Base-by-base conservation (phyloP, 1,140 invertebrate species). In the Chironomus tepperi region DNA sequence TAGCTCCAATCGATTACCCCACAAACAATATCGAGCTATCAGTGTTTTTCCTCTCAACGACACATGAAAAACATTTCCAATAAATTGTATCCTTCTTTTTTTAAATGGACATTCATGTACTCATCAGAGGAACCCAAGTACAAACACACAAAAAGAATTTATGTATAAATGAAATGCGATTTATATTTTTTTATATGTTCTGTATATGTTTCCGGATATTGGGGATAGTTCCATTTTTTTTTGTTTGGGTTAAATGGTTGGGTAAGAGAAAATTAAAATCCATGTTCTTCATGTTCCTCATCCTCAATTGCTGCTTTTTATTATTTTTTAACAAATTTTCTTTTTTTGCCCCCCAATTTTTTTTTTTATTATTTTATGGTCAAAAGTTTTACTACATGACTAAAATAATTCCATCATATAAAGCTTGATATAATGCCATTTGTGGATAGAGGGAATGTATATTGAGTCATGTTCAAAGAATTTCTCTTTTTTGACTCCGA, bases 81-180 rank as follows among this genome's bases (percentile, higher is more conserved):
- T 70, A 70, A 70, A 70, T 70, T 67, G 64, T 67, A 67, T 19
- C 65, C n/a, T 67, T 10, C 47, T 70, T 18, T 12, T 10, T 70
- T 70, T 70, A 70, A 70, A 70, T 70, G 65, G 65, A 70, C 65
- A 57, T 57, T 57, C 47, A 57, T 57, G 47, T 57, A 57, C 47
- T 57, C 47, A 57, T 57, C 47, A 57, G 47, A 57, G n/a, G 47
- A 3, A n/a, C n/a, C n/a, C 47, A 57, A 57, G 12, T n/a, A 57
- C 47, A 57, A 15, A 57, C 3, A 12, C 24, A 57, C 47, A n/a
- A 57, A 57, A 57, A 57, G 15, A 57, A 57, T 5, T 34, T 34
- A 34, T 34, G 24, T 34, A 34, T 34, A 34, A 34, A 34, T 57
- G 47, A 57, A 57, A n/a, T n/a, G 3, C n/a, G 47, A 57, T 57